Percentiles rank a stretch among this genome's conserved stretches.
phyloP scores from a whole-genome alignment of 1,140 invertebrate genomes.

The Meloidogyne exigua region DNA sequence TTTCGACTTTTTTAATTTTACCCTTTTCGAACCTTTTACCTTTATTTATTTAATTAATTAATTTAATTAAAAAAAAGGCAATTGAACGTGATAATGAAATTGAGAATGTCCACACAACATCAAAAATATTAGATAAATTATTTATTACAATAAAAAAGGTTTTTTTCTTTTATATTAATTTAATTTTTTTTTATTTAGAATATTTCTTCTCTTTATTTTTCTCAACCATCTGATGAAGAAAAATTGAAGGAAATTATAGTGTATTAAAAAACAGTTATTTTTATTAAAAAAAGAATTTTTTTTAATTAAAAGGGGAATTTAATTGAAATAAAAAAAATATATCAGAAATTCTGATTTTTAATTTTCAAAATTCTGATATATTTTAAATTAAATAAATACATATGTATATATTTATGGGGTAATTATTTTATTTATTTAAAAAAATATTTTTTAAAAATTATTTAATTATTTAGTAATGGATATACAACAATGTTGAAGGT shows the following conservation, averaged over 20 bases:
- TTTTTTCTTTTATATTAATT: background rate
- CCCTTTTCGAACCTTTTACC: no score
- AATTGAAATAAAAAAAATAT: no score
- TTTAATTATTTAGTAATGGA: constrained; percentile 16
- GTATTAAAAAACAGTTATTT: no score
- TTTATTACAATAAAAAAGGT: background rate
- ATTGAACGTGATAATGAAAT: constrained; percentile 41
- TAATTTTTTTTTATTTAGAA: background rate
- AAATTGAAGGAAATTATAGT: constrained; percentile 27
- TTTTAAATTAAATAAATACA: no score
- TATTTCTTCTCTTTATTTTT: background rate
- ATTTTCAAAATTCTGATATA: no score
- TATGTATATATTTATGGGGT: no score
- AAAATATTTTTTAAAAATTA: constrained; percentile 9
- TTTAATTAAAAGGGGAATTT: no score
- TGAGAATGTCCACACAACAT: constrained; percentile 26
- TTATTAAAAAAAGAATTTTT: no score
- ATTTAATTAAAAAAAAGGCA: background rate
- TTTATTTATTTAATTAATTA: background rate
- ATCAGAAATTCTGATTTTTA: no score
- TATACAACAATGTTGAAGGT: constrained; percentile 44
- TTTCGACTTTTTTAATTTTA: no score
- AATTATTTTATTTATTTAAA: no score
- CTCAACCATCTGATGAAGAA: constrained; percentile 16
- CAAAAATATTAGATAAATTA: constrained; percentile 28